A percentile compares a stretch with the other conserved stretches of the same genome.
These are phyloP conservation scores for Phthorimaea operculella DNA, from an alignment of 1,140 invertebrate species.

Conservation along the genomic window DNA sequence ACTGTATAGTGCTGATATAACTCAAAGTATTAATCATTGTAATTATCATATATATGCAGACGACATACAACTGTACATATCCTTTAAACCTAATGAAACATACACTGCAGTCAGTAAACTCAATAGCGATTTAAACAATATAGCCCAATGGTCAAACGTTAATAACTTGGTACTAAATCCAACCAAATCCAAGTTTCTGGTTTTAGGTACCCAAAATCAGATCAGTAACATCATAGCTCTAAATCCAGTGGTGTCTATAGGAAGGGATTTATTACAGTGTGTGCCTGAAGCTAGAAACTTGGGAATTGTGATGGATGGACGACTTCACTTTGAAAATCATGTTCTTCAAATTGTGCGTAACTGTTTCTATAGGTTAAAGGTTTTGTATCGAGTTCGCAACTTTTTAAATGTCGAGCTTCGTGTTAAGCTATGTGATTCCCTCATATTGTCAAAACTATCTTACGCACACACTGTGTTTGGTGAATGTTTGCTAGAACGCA, in stretches of 20 bases:
- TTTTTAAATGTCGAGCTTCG: slow-evolving; percentile 12
- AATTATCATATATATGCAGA: slow-evolving; percentile 1
- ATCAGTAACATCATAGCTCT: background rate
- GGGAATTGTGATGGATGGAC: background rate
- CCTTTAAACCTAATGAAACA: background rate
- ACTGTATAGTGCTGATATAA: background rate
- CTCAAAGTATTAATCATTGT: background rate
- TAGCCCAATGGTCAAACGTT: background rate
- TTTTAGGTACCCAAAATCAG: background rate
- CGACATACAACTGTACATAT: slow-evolving; percentile 1
- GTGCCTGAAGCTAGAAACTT: background rate
- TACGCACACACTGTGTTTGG: slow-evolving; percentile 14
- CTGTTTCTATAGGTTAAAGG: slow-evolving; percentile 17
- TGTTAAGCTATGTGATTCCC: slow-evolving; percentile 13
- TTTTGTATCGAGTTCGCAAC: slow-evolving; percentile 13
- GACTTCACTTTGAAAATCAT: background rate
- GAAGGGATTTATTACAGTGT: background rate
- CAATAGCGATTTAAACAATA: background rate
- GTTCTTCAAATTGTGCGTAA: slow-evolving; percentile 3
- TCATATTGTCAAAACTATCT: slow-evolving; percentile 20
- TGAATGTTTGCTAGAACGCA: slow-evolving; percentile 9
- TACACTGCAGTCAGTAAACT: background rate
- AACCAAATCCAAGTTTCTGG: background rate
- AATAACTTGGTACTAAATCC: slow-evolving; percentile 2
- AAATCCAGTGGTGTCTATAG: background rate